Conservation (phyloP, 1,140 invertebrate genomes). For the Trachymyrmex cornetzi region DNA sequence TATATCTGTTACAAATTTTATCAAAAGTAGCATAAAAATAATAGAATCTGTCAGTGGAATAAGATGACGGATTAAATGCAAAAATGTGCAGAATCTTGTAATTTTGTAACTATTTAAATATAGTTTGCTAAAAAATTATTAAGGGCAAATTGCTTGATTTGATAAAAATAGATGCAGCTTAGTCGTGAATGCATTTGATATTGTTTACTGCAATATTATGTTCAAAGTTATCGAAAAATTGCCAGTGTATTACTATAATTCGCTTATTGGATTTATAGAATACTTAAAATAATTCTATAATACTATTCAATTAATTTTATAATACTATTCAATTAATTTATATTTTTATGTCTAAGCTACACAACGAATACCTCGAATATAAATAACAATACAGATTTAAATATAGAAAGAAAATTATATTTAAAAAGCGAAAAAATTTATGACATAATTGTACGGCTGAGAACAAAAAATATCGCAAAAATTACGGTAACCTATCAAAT, state of each 20-base stretch:
- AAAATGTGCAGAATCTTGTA: not conserved
- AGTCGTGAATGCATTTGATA: not conserved
- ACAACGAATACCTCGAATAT: not conserved
- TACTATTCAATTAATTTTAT: not conserved
- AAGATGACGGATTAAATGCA: not conserved
- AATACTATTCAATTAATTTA: not conserved
- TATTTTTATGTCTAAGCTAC: not conserved
- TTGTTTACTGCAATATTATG: not conserved
- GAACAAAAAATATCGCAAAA: not conserved
- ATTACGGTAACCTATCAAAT: constrained; percentile 21
- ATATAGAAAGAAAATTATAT: not conserved
- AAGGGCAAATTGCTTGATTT: not conserved
- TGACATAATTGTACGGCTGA: too few species aligned
- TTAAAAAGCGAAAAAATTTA: not conserved
- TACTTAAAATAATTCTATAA: too few species aligned
- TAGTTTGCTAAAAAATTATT: not conserved
- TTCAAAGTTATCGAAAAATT: not conserved
- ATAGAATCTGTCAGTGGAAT: not conserved
- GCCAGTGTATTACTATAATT: not conserved
- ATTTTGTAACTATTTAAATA: not conserved
- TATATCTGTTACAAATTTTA: not conserved
- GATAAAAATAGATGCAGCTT: not conserved
- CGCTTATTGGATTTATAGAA: not conserved
- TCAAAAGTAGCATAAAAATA: not conserved
- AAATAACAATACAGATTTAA: not conserved